Evolutionary conservation across 2,888 invertebrate species (phyloP).

Genomic region (Cyclophora punctaria): DNA sequence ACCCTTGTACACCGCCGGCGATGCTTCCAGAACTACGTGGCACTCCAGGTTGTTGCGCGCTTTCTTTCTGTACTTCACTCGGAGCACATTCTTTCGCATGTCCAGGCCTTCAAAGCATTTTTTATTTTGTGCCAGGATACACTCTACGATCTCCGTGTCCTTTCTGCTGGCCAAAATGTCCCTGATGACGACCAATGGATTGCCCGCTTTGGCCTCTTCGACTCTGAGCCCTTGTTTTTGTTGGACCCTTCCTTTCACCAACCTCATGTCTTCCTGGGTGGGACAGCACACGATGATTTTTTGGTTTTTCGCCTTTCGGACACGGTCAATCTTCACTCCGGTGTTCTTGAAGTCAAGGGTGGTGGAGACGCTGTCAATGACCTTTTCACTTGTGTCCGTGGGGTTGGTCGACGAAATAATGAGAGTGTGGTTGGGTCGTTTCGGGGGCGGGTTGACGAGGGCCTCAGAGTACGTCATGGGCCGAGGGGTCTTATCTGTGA

Average conservation of each 20-base stretch:
- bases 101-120: neutral
- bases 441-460: no score
- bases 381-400: neutral
- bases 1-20: neutral
- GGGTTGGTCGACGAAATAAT: neutral
- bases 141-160: constrained; percentile 10
- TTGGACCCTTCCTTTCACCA: neutral
- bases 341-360: neutral
- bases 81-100: neutral
- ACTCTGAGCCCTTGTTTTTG: neutral
- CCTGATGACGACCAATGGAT: constrained; percentile 2
- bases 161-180: constrained; percentile 1
- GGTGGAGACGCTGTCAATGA: neutral
- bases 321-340: neutral
- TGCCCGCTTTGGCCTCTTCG: neutral
- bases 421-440: neutral
- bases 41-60: neutral
- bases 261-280: neutral
- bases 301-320: constrained; percentile 2
- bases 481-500: no score
- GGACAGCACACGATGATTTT: constrained; percentile 5
- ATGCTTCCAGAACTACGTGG: neutral
- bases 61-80: constrained; percentile 1
- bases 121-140: constrained; percentile 1
- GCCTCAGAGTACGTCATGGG: no score